Conservation (phyloP, 2,888 invertebrate species). For the Epinotia nisella region DNA sequence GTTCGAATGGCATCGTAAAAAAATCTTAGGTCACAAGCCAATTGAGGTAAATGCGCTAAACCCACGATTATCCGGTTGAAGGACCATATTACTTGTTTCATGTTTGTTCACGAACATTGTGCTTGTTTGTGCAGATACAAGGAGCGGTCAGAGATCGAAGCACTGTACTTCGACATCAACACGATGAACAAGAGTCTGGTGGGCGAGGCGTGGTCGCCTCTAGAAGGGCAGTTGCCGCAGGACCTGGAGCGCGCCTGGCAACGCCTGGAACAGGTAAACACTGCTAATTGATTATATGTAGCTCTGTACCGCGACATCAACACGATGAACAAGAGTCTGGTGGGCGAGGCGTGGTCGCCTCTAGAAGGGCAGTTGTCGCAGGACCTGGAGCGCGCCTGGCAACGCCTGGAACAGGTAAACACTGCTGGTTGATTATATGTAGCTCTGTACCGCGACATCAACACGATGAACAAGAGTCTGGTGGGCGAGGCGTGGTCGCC, state of each 20-base stretch:
- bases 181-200: conserved; percentile 97
- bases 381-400: conserved; percentile 98
- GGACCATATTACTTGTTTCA: too few relatives aligned
- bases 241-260: conserved; percentile 99
- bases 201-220: conserved; percentile 93
- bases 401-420: conserved; percentile 60
- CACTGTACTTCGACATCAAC: conserved; percentile 97
- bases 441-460: conserved; percentile 97
- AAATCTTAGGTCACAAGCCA: too few relatives aligned
- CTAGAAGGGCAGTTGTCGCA: conserved; percentile 96
- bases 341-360: conserved; percentile 94
- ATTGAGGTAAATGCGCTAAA: too few relatives aligned
- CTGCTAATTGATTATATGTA: too few relatives aligned
- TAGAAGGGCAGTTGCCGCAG: conserved; percentile 95
- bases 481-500: conserved; percentile 94
- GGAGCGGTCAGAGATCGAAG: conserved; percentile 98
- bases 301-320: conserved; percentile 93
- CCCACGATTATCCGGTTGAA: too few relatives aligned
- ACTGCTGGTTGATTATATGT: conserved; percentile 87
- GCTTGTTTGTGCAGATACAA: conserved; percentile 87
- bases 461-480: conserved; percentile 96
- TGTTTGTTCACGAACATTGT: neutral
- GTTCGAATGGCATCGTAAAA: too few relatives aligned
- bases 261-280: conserved; percentile 87
- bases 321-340: conserved; percentile 96